A percentile compares a stretch with the other conserved stretches of the same genome.
These are phyloP conservation scores for Pentamera pediparva DNA, from an alignment of 53 echinoderm and acorn worm species.

Conservation along the genomic window DNA sequence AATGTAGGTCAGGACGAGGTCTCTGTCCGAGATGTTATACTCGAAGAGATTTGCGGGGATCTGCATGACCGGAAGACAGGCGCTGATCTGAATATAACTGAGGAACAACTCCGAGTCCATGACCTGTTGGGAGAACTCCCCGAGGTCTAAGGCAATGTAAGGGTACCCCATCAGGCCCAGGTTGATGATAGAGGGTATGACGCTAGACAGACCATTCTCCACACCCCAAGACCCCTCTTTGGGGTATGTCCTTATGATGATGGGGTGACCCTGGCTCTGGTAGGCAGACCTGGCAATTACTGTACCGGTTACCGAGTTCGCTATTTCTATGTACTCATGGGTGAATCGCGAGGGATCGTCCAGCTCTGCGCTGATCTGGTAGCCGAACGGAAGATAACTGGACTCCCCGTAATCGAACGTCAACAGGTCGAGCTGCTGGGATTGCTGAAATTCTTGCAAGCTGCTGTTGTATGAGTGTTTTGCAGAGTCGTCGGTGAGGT, in stretches of 20 bases:
- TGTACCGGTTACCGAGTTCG: slow-evolving; percentile 26
- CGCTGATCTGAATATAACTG: slow-evolving; percentile 70
- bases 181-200: slow-evolving; percentile 81
- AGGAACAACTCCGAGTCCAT: slow-evolving; percentile 60
- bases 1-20: slow-evolving; percentile 50
- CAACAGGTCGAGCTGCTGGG: slow-evolving; percentile 44
- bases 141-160: slow-evolving; percentile 68
- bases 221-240: slow-evolving; percentile 56
- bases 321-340: slow-evolving; percentile 50
- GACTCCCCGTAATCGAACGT: slow-evolving; percentile 90
- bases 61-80: slow-evolving; percentile 89
- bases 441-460: slow-evolving; percentile 36
- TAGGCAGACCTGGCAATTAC: slow-evolving; percentile 63
- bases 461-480: slow-evolving; percentile 53
- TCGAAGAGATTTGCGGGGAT: slow-evolving; percentile 58
- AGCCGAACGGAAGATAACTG: slow-evolving; percentile 79
- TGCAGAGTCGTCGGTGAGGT: slow-evolving; percentile 55
- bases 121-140: background rate
- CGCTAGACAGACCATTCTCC: slow-evolving; percentile 68
- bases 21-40: slow-evolving; percentile 48
- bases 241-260: slow-evolving; percentile 48
- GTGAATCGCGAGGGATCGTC: slow-evolving; percentile 72
- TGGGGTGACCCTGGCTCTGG: slow-evolving; percentile 59
- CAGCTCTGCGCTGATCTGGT: slow-evolving; percentile 48
- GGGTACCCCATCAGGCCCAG: slow-evolving; percentile 81